Percentiles rank a stretch among this genome's conserved stretches.
These are phyloP conservation scores for Cryptocephalus moraei DNA, from an alignment of 2,888 invertebrate genomes.

Conservation along the genomic window DNA sequence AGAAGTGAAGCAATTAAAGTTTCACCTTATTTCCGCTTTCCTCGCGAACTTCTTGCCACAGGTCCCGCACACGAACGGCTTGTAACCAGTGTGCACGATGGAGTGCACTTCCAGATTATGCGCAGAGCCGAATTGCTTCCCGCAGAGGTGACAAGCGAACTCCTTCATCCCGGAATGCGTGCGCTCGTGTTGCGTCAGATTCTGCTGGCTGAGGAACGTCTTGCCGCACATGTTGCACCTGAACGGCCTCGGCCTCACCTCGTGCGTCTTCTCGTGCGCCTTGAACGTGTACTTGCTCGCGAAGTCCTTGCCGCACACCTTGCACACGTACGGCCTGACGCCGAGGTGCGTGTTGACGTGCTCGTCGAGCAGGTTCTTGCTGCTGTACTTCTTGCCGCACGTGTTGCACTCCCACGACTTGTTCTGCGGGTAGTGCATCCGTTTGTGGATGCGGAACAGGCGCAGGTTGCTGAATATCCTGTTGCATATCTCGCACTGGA, in stretches of 20 bases:
- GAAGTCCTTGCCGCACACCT: constrained; percentile 59
- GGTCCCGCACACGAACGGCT: constrained; percentile 57
- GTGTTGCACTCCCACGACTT: constrained; percentile 54
- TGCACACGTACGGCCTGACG: constrained; percentile 54
- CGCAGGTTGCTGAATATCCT: constrained; percentile 51
- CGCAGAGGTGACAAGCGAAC: constrained; percentile 56
- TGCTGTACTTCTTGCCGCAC: constrained; percentile 60
- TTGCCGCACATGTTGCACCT: constrained; percentile 59
- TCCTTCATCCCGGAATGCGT: constrained; percentile 64
- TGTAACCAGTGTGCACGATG: constrained; percentile 66
- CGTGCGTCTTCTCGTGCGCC: constrained; percentile 65
- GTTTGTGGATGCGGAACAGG: constrained; percentile 50
- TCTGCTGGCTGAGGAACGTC: constrained; percentile 66
- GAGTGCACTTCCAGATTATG: constrained; percentile 65
- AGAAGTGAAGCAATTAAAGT: neutral
- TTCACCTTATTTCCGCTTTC: constrained; percentile 52
- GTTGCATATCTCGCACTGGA: constrained; percentile 54
- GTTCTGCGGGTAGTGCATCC: constrained; percentile 51
- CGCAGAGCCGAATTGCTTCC: constrained; percentile 68
- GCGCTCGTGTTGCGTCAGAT: constrained; percentile 63
- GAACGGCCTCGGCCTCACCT: constrained; percentile 55
- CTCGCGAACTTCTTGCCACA: constrained; percentile 70
- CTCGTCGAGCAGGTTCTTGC: constrained; percentile 58
- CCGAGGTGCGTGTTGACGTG: constrained; percentile 62
- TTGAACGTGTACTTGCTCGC: constrained; percentile 71